Percentiles rank a stretch among this genome's conserved stretches.
Evolutionary conservation across 2,888 invertebrate genomes (phyloP).

Genomic region (Tuberolachnus salignus): DNA sequence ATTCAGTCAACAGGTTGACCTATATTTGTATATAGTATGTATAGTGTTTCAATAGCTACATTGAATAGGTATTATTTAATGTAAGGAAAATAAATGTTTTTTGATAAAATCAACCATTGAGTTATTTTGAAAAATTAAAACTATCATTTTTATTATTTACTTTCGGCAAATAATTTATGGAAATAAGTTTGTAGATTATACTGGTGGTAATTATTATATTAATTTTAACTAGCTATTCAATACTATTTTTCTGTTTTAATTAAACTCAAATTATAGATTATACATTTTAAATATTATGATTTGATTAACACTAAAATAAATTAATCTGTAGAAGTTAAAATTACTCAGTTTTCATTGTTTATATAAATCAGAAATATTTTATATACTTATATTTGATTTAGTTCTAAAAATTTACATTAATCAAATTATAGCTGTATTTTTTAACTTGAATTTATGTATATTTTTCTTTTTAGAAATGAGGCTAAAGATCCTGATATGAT

Average conservation of each 20-base stretch:
- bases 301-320: too few species aligned
- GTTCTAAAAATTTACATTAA: too few species aligned
- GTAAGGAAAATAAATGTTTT: neutral
- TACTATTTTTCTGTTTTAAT: neutral
- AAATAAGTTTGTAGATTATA: neutral
- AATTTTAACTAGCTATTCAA: neutral
- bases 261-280: too few species aligned
- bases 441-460: neutral
- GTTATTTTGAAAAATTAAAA: neutral
- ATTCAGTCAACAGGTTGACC: conserved; percentile 25
- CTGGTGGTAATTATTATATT: neutral
- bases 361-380: too few species aligned
- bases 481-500: conserved; percentile 53
- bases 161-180: neutral
- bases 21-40: conserved; percentile 6
- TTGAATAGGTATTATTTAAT: neutral
- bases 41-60: neutral
- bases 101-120: neutral
- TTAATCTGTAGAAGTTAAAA: too few species aligned
- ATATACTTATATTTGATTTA: too few species aligned
- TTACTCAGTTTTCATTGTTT: too few species aligned
- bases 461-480: conserved; percentile 26
- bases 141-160: neutral
- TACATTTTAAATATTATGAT: too few species aligned
- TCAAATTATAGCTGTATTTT: neutral